A percentile compares a stretch with the other conserved stretches of the same genome.
Conservation (phyloP, 2,888 invertebrate species). For the Ophioninae sp. region DNA sequence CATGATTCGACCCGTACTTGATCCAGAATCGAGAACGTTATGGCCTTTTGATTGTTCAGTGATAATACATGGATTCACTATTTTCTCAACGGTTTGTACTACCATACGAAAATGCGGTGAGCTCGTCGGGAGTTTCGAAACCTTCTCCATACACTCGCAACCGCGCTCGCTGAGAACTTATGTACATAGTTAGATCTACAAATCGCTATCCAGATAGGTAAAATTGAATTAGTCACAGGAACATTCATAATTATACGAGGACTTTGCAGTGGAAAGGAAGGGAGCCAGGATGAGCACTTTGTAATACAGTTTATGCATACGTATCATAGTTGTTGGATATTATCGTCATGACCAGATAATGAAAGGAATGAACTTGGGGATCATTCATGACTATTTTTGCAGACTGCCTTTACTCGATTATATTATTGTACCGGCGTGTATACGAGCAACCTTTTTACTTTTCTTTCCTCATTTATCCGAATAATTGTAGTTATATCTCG, state of each 20-base stretch:
- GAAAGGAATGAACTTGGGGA: conserved; percentile 42
- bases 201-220: conserved; percentile 70
- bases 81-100: neutral
- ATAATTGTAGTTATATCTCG: conserved; percentile 74
- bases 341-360: conserved; percentile 30
- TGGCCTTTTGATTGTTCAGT: neutral
- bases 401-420: conserved; percentile 18
- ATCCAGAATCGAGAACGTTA: neutral
- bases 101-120: conserved; percentile 8
- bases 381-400: conserved; percentile 52
- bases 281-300: neutral
- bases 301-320: conserved; percentile 30
- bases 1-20: too few relatives aligned
- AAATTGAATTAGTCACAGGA: conserved; percentile 72
- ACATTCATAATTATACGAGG: conserved; percentile 70
- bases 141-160: conserved; percentile 1
- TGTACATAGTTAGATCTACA: conserved; percentile 54
- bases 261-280: neutral
- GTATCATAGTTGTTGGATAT: conserved; percentile 15
- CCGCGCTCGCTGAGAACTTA: neutral
- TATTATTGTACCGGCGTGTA: neutral
- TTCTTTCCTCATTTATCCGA: conserved; percentile 49
- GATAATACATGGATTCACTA: conserved; percentile 8
- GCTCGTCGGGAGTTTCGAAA: conserved; percentile 10
- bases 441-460: neutral